phyloP scores from a whole-genome alignment of 2,888 invertebrate species.

The Orchesella flavescens region DNA sequence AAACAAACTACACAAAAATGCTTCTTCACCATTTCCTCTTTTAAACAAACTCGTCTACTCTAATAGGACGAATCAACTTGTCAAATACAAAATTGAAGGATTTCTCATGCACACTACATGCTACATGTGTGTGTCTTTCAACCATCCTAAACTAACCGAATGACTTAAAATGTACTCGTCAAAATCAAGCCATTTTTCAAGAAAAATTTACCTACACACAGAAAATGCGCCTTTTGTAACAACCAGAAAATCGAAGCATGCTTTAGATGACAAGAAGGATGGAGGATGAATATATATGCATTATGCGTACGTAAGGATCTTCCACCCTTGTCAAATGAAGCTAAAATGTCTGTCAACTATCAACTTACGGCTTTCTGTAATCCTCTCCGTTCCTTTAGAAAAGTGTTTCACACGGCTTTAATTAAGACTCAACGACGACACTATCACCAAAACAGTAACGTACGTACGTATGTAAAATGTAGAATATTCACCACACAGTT shows the following conservation, averaged over 20 bases:
- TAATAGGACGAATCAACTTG: conserved; percentile 47
- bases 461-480: no score
- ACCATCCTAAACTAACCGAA: conserved; percentile 19
- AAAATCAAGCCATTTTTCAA: conserved; percentile 30
- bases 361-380: conserved; percentile 59
- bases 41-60: conserved; percentile 3
- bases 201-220: conserved; percentile 33
- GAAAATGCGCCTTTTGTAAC: conserved; percentile 7
- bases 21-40: conserved; percentile 50
- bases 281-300: neutral
- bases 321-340: conserved; percentile 60
- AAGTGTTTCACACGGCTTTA: conserved; percentile 63
- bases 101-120: conserved; percentile 17
- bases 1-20: conserved; percentile 21
- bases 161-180: conserved; percentile 39
- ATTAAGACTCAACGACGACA: conserved; percentile 60
- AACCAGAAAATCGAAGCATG: neutral
- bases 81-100: conserved; percentile 49
- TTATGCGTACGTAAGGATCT: conserved; percentile 15
- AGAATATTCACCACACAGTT: conserved; percentile 40
- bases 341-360: conserved; percentile 61
- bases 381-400: conserved; percentile 43
- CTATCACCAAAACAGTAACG: conserved; percentile 47
- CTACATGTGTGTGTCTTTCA: conserved; percentile 38
- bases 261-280: conserved; percentile 15